Conservation (phyloP, 35 echinoderm and acorn worm species). For the Apostichopus japonicus region DNA sequence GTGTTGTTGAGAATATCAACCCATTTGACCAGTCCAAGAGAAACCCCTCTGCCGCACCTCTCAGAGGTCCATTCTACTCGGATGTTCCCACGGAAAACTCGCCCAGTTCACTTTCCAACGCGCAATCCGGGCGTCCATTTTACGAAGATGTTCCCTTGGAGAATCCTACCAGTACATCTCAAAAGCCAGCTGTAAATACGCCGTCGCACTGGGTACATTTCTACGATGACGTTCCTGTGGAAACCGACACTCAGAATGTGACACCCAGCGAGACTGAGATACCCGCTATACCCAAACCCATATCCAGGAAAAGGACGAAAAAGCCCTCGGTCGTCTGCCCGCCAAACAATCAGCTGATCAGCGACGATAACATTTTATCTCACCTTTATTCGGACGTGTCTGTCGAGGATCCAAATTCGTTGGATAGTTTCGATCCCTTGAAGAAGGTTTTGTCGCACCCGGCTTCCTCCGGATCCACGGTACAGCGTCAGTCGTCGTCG, state of each 20-base stretch:
- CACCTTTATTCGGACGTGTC: conserved; percentile 52
- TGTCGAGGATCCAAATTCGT: conserved; percentile 45
- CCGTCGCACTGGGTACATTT: conserved; percentile 84
- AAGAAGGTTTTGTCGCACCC: neutral
- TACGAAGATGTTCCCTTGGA: conserved; percentile 43
- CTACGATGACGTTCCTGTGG: conserved; percentile 81
- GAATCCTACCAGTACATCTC: neutral
- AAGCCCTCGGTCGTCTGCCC: conserved; percentile 35
- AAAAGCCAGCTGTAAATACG: neutral
- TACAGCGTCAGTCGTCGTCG: too few relatives aligned
- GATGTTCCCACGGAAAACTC: conserved; percentile 10
- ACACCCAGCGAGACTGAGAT: neutral
- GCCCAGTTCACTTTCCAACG: too few relatives aligned
- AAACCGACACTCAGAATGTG: conserved; percentile 34
- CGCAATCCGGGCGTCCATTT: neutral
- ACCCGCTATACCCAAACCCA: conserved; percentile 48
- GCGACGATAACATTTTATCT: neutral
- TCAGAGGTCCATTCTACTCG: neutral
- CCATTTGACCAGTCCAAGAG: conserved; percentile 34
- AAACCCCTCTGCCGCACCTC: neutral
- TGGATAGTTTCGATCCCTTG: conserved; percentile 65
- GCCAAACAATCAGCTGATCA: conserved; percentile 29
- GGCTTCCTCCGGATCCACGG: neutral
- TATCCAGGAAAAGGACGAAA: conserved; percentile 39
- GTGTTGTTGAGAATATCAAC: conserved; percentile 18